A percentile compares a stretch with the other conserved stretches of the same genome.
Conservation (phyloP, 2,797 vertebrate species). For the Sebastes itinus region DNA sequence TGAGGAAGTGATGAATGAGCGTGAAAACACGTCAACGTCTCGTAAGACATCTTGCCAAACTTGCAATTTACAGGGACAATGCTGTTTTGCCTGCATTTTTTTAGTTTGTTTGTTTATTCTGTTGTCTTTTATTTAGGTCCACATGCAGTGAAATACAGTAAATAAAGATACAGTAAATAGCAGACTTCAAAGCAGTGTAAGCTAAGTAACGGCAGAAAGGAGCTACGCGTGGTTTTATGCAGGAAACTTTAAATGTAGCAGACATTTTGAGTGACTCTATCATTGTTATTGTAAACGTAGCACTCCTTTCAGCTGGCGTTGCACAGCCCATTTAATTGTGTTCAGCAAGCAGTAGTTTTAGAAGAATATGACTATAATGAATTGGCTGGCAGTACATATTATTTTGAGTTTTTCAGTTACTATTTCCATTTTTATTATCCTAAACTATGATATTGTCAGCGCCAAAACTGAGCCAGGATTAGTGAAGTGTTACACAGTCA, state of each 20-base stretch:
- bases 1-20: constrained; percentile 47
- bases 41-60: constrained; percentile 61
- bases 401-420: constrained; percentile 10
- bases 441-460: constrained; percentile 26
- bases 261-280: constrained; percentile 59
- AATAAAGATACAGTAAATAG: constrained; percentile 17
- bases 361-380: constrained; percentile 1
- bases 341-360: constrained; percentile 17
- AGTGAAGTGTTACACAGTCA: neutral
- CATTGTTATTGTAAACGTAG: constrained; percentile 24
- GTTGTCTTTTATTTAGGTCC: constrained; percentile 49
- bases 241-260: constrained; percentile 71
- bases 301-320: constrained; percentile 30
- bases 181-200: constrained; percentile 30
- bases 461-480: constrained; percentile 30
- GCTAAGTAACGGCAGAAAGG: constrained; percentile 35
- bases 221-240: constrained; percentile 66
- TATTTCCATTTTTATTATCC: constrained; percentile 39
- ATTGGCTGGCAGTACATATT: constrained; percentile 34
- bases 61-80: constrained; percentile 51
- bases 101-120: constrained; percentile 28
- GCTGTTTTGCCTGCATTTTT: constrained; percentile 51
- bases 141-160: constrained; percentile 14
- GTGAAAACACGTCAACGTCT: constrained; percentile 39
- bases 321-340: constrained; percentile 20